These are phyloP conservation scores for Probaryconus sp. DNA, from an alignment of 1,140 invertebrate genomes.

Conservation along the genomic window DNA sequence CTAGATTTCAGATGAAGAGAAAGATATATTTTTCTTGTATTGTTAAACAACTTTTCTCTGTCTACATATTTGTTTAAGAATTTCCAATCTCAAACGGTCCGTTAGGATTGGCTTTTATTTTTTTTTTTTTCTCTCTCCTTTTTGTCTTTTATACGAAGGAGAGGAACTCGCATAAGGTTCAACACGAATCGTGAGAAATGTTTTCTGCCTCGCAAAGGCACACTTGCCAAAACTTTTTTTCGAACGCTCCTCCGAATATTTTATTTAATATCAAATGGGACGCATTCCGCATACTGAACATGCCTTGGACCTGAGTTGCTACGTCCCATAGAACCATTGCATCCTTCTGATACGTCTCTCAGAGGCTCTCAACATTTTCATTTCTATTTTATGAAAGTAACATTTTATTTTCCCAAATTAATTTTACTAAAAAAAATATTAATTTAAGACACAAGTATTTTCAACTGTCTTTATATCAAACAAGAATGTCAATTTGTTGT, in stretches of 20 bases:
- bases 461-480: too few relatives aligned
- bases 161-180: slow-evolving; percentile 52
- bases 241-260: slow-evolving; percentile 67
- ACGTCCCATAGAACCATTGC: slow-evolving; percentile 63
- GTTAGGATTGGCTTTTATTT: slow-evolving; percentile 20
- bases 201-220: slow-evolving; percentile 50
- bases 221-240: slow-evolving; percentile 64
- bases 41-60: too few relatives aligned
- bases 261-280: slow-evolving; percentile 77
- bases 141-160: slow-evolving; percentile 31
- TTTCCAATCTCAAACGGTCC: slow-evolving; percentile 23
- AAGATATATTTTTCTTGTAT: too few relatives aligned
- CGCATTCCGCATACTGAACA: slow-evolving; percentile 73
- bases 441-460: too few relatives aligned
- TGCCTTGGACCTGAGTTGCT: slow-evolving; percentile 68
- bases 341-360: slow-evolving; percentile 62
- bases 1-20: too few relatives aligned
- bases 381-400: too few relatives aligned
- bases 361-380: slow-evolving; percentile 73
- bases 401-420: too few relatives aligned
- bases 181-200: slow-evolving; percentile 65
- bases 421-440: too few relatives aligned
- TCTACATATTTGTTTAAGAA: not conserved
- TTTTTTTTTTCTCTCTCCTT: slow-evolving; percentile 12
- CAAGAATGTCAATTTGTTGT: too few relatives aligned